Evolutionary conservation across 2,888 invertebrate species (phyloP).

Genomic region (Andrena fulva): DNA sequence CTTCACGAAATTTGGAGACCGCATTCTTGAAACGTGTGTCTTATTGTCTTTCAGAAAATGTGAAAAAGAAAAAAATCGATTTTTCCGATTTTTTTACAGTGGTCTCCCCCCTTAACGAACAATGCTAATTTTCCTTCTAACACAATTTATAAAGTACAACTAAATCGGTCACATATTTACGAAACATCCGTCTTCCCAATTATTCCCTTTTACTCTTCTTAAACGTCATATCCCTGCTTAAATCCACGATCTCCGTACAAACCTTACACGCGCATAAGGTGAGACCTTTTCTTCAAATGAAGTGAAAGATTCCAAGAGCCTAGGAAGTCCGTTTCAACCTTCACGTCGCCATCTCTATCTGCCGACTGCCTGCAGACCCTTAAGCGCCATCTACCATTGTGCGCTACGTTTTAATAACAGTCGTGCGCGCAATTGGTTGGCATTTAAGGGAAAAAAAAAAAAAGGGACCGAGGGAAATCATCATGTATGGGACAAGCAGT

Average conservation of each 20-base stretch:
- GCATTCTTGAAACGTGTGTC: too few species aligned
- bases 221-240: too few species aligned
- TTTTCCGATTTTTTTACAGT: too few species aligned
- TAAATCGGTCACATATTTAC: too few species aligned
- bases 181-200: too few species aligned
- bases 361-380: neutral
- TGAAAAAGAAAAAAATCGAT: too few species aligned
- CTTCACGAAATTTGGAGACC: too few species aligned
- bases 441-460: slow-evolving; percentile 41
- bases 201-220: too few species aligned
- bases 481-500: slow-evolving; percentile 29
- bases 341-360: neutral
- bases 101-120: too few species aligned
- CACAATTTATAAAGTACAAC: too few species aligned
- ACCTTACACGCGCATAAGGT: neutral
- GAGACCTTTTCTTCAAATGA: neutral
- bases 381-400: neutral
- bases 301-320: neutral
- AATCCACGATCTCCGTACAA: neutral
- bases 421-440: slow-evolving; percentile 34
- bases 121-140: too few species aligned
- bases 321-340: neutral
- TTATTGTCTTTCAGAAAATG: too few species aligned
- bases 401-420: neutral
- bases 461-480: slow-evolving; percentile 32